Evolutionary conservation across 2,888 invertebrate species (phyloP), one percentile per base, ranked within the genome.

Genomic region (Ectobius pallidus): DNA sequence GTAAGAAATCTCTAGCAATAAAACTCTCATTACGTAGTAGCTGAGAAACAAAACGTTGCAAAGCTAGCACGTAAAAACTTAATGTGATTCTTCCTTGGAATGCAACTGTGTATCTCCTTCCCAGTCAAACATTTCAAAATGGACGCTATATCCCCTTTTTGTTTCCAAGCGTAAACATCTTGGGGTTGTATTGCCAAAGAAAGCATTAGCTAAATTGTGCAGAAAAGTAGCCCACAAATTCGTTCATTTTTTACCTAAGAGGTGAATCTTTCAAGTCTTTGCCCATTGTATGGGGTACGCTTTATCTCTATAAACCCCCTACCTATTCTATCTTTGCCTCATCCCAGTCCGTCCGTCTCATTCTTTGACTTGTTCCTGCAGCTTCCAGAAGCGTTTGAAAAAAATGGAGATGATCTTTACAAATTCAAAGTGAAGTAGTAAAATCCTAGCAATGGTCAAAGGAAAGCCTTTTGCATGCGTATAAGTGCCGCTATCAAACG

Each of bases 221-320:
- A 46, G 44, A 65, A 65, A 65, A 65, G 65, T 65, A 65, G 65
- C 65, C 65, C 65, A 46, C 65, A 65, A 46, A 65, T 65, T 65
- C 65, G 65, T 65, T 65, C 65, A 65, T 65, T 46, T 65, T 46
- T 65, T 22, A 62, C 39, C 20, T 62, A 62, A 39, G 39, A 62
- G 7, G 62, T 27, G 65, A 65, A 65, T 65, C 63, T 20, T 39
- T 63, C 39, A 62, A 34, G 34, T n/a, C 20, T 16, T 63, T 25
- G 6, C 52, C 58, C 58, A 30, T 58, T 58, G 30, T 58, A 58
- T 14, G 58, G 32, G 30, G 58, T 16, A 1, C 58, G 16, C 63
- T 44, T 65, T 65, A 65, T 65, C 65, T 65, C 25, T n/a, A 2
- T 16, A 11, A 65, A 16, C 46, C 65, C 16, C 58, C 58, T n/a